Evolutionary conservation across 2,113 vertebrate genomes (phyloP), one percentile per base, ranked within the genome.

Genomic region (Microtus montanus): DNA sequence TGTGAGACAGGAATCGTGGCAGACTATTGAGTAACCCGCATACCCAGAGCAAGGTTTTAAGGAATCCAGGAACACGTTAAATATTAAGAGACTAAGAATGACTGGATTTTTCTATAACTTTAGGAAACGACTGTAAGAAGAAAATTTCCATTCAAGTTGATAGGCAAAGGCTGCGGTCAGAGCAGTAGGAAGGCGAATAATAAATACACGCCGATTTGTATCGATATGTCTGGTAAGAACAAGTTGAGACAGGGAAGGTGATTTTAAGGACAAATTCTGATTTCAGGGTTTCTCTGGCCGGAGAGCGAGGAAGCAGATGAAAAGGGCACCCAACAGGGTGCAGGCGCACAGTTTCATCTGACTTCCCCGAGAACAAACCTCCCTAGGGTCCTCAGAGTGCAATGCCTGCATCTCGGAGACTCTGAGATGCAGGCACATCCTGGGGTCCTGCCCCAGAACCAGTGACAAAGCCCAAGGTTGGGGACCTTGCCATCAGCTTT

Each of bases 221-320:
- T 47, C 74, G 38, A 82, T 73, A 86, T 30, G 61, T 86, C 71
- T 63, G 64, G 7, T 70, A 96, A 44, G 44, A 49, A 86, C 26
- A 38, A 88, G 64, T 17, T 58, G 26, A 12, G 52, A 64, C n/a
- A 9, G 64, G 35, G 41, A 77, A 84, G n/a, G 63, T 83, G 73
- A 87, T 64, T 95, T 87, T 80, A 92, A 49, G 49, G 49, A 94
- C 35, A 79, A 87, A 87, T 11, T 28, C 47, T 13, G 64, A 11
- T 79, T 73, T 33, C 54, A 30, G 7, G 11, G 14, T 35, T 87
- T 63, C 54, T 87, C 38, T 35, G 78, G 17, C 19, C 61, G 35
- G 35, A 89, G 13, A 20, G 14, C 47, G 58, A 89, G 52, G 54
- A 83, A 93, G 82, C 47, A 71, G 38, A 64, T 0, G 30, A 52